Evolutionary conservation across 2,797 vertebrate species (phyloP).

Genomic region (Alca torda): DNA sequence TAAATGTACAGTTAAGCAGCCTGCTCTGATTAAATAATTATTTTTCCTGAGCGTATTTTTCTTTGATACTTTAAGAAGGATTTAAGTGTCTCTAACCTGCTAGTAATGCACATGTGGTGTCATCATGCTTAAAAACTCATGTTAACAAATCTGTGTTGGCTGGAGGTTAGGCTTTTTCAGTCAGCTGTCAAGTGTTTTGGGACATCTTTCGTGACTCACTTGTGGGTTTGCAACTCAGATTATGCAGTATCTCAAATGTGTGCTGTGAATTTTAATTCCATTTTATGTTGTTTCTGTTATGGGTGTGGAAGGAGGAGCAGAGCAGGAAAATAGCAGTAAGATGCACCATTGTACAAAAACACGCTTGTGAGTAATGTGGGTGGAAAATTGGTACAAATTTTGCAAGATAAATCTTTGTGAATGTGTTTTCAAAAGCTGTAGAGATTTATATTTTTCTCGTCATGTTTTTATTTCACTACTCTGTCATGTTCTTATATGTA

Average conservation of each 20-base stretch:
- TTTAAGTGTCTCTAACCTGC: constrained; percentile 5
- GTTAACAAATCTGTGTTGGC: constrained; percentile 4
- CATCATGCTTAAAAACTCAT: not conserved
- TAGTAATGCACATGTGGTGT: not conserved
- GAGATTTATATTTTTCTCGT: not conserved
- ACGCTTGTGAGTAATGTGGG: not conserved
- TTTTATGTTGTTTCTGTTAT: not conserved
- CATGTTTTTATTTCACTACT: not conserved
- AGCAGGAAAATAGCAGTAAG: not conserved
- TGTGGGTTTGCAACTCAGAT: constrained; percentile 4
- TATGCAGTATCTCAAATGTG: not conserved
- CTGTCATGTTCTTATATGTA: not conserved
- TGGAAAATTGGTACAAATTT: not conserved
- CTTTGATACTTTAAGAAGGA: not conserved
- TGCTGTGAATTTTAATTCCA: constrained; percentile 14
- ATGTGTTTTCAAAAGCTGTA: not conserved
- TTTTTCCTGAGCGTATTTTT: constrained; percentile 27
- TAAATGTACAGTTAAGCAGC: not conserved
- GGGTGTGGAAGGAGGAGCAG: not conserved
- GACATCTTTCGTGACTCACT: not conserved
- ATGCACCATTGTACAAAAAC: not conserved
- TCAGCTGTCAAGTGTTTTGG: constrained; percentile 18
- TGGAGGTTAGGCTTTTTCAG: not conserved
- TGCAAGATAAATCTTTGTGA: not conserved
- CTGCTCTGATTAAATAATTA: constrained; percentile 1